Base-by-base conservation (phyloP, 1,140 invertebrate genomes). In the Drosophila lacertosa region DNA sequence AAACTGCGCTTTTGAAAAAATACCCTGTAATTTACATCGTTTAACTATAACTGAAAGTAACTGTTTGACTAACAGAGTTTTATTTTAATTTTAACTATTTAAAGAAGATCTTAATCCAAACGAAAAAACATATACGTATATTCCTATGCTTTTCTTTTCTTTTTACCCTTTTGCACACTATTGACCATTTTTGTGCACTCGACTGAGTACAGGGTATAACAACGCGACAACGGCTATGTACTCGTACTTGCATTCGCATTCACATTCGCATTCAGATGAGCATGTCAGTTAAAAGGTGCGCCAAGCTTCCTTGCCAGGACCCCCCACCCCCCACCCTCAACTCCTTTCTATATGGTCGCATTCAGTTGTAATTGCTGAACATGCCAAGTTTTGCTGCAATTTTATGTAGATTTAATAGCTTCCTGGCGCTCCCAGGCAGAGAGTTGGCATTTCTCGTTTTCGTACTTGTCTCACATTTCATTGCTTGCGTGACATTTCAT, bases 401-500 rank as follows among this genome's bases (percentile, higher is more conserved):
- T 88, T 88, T 88, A 88, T 88, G 82, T 82, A 82, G 82, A 88
- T 88, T 88, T 88, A 88, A 88, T 88, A 88, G 82, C 83, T 88
- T 88, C 77, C 82, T 73, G 73, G 50, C 53, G 58, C 79, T 67
- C 37, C 67, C 66, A 62, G 71, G 63, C 75, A 68, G 48, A 68
- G 48, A 29, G 40, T 50, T 47, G 48, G 45, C n/a, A 26, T 44
- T n/a, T 42, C 42, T 44, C 63, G 20, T 18, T 65, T 65, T 70
- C 37, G 32, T 47, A 53, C 64, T 77, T 75, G 64, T 89, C 78
- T 88, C 74, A 74, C 82, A 75, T 86, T 86, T 86, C 65, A 66
- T 82, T 81, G 77, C 57, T 88, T 69, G 82, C 83, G 83, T 88
- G 83, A 88, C 83, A 89, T 88, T 88, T 88, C 77, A 82, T 76